Conservation (phyloP, 2,113 vertebrate genomes). For the Nipponia nippon region DNA sequence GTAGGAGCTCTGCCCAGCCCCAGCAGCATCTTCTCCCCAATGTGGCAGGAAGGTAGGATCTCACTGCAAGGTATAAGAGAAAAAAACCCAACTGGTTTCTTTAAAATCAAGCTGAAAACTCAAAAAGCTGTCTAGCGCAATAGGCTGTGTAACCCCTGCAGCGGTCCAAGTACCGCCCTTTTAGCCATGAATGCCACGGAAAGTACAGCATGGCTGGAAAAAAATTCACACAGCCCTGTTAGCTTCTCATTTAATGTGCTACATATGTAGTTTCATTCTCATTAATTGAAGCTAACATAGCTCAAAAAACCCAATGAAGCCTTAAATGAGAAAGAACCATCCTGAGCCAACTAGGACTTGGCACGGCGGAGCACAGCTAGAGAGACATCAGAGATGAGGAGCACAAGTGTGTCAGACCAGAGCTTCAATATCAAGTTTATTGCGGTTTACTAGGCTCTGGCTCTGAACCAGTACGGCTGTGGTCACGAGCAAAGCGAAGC, state of each 20-base stretch:
- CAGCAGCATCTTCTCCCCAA: neutral
- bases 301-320: slow-evolving; percentile 23
- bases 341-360: slow-evolving; percentile 21
- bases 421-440: neutral
- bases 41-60: neutral
- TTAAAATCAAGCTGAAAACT: neutral
- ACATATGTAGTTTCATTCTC: neutral
- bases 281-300: slow-evolving; percentile 4
- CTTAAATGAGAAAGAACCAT: slow-evolving; percentile 24
- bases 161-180: neutral
- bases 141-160: neutral
- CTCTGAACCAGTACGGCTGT: neutral
- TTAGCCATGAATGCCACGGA: neutral
- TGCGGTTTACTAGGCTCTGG: neutral
- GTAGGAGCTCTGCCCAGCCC: neutral
- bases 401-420: neutral
- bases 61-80: neutral
- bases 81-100: neutral
- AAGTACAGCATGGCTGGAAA: neutral
- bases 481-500: neutral
- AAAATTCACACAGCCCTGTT: neutral
- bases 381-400: neutral
- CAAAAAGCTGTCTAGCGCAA: neutral
- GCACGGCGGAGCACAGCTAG: neutral
- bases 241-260: neutral